Evolutionary conservation across 2,113 vertebrate species (phyloP).

Genomic region (Salvelinus namaycush): DNA sequence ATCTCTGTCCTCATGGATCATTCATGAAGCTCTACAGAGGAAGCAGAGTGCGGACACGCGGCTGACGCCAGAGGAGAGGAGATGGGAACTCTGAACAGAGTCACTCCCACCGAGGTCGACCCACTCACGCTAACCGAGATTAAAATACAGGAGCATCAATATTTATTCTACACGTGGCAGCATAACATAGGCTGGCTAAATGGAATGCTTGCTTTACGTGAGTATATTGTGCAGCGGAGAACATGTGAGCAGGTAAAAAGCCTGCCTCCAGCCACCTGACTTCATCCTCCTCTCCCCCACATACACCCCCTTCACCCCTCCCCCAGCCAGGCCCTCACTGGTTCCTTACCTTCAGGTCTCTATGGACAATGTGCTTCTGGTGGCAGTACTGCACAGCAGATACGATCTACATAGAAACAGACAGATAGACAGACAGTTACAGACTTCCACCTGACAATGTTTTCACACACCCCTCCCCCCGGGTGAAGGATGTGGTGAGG

Average conservation of each 20-base stretch:
- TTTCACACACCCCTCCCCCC: too few species aligned
- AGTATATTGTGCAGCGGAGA: background rate
- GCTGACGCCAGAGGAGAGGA: background rate
- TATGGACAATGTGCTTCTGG: conserved; percentile 97
- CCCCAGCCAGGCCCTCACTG: background rate
- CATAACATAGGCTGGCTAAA: background rate
- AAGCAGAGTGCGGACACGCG: background rate
- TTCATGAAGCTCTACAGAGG: conserved; percentile 40
- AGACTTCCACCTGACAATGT: background rate
- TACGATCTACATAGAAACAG: conserved; percentile 83
- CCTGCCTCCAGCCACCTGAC: background rate
- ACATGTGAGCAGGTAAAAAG: too few species aligned
- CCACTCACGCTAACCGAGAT: background rate
- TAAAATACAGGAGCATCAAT: conserved; percentile 47
- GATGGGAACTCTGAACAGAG: background rate
- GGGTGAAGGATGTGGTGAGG: background rate
- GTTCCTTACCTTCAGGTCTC: conserved; percentile 93
- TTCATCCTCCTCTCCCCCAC: background rate
- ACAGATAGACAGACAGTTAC: conserved; percentile 6
- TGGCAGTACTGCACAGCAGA: conserved; percentile 99
- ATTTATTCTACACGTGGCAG: conserved; percentile 32
- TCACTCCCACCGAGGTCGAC: background rate
- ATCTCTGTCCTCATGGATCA: conserved; percentile 41
- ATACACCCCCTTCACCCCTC: background rate
- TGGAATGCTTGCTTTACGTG: background rate